These are phyloP conservation scores for Drosophila obscura DNA, from an alignment of 1,140 invertebrate species.

Conservation along the genomic window DNA sequence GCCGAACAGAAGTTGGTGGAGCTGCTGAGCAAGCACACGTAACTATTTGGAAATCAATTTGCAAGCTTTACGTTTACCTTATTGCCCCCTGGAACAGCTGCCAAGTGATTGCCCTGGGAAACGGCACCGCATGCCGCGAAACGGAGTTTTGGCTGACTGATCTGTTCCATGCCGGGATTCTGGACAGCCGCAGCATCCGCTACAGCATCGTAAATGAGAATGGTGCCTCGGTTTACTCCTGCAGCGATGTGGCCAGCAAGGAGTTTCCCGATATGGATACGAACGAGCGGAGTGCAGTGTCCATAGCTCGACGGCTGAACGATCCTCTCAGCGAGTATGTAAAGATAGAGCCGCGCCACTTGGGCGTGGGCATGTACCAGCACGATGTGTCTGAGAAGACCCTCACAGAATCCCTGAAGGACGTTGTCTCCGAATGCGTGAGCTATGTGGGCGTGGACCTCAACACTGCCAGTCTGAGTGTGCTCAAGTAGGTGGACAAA, in stretches of 20 bases:
- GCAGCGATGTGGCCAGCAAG: slow-evolving; percentile 91
- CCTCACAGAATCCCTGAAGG: slow-evolving; percentile 89
- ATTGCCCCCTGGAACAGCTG: slow-evolving; percentile 84
- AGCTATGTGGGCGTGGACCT: slow-evolving; percentile 96
- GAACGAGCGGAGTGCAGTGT: slow-evolving; percentile 92
- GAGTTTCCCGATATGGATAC: slow-evolving; percentile 93
- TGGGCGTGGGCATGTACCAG: slow-evolving; percentile 97
- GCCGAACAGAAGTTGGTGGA: slow-evolving; percentile 59
- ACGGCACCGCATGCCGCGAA: slow-evolving; percentile 94
- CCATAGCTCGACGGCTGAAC: slow-evolving; percentile 93
- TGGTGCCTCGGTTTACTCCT: slow-evolving; percentile 96
- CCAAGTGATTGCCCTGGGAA: slow-evolving; percentile 92
- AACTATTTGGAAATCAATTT: background rate
- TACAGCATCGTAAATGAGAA: slow-evolving; percentile 95
- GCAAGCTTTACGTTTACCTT: background rate
- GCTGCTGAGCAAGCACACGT: slow-evolving; percentile 68
- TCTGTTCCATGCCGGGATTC: slow-evolving; percentile 86
- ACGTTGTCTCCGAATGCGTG: slow-evolving; percentile 91
- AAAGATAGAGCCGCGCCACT: slow-evolving; percentile 95
- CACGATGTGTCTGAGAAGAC: slow-evolving; percentile 93
- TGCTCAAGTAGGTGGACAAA: slow-evolving; percentile 87
- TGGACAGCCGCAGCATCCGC: slow-evolving; percentile 86
- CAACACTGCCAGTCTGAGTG: slow-evolving; percentile 91
- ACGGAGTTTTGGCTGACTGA: slow-evolving; percentile 90
- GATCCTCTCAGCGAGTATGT: slow-evolving; percentile 96